Percentiles rank a stretch among this genome's conserved stretches.
Evolutionary conservation across 2,797 vertebrate genomes (phyloP).

Genomic region (Cossypha heuglini): DNA sequence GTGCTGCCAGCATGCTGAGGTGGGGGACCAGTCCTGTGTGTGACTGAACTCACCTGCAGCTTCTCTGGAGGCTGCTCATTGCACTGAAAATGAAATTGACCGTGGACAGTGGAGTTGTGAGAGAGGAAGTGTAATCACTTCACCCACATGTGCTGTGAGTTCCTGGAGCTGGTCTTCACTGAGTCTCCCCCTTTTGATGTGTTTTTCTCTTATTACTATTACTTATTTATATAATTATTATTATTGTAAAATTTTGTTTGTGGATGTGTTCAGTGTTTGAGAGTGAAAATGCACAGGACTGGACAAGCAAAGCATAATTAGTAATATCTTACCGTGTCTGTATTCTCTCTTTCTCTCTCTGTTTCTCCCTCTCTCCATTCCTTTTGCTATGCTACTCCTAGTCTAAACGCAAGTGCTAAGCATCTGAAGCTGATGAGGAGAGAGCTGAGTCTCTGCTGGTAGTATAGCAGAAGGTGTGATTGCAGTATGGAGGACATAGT

Average conservation of each 20-base stretch:
- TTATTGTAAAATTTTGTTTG: neutral
- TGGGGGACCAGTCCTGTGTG: neutral
- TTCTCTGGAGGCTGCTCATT: neutral
- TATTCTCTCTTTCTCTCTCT: neutral
- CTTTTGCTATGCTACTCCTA: neutral
- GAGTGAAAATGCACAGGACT: neutral
- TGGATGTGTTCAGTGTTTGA: neutral
- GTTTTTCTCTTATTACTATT: neutral
- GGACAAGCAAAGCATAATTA: neutral
- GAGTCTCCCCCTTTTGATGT: neutral
- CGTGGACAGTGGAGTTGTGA: neutral
- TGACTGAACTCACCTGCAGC: neutral
- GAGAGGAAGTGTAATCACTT: neutral
- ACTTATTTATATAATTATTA: neutral
- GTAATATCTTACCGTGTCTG: neutral
- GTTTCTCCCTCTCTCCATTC: neutral
- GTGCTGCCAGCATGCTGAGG: neutral
- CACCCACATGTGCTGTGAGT: neutral
- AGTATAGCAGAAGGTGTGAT: neutral
- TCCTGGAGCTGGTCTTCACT: neutral
- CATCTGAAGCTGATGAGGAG: neutral
- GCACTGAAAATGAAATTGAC: neutral
- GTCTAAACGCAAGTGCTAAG: neutral
- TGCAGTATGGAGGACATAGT: neutral
- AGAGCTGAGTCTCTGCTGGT: neutral